Evolutionary conservation across 2,888 invertebrate species (phyloP), one percentile per base, ranked within the genome.

Genomic region (Molanna angustata): DNA sequence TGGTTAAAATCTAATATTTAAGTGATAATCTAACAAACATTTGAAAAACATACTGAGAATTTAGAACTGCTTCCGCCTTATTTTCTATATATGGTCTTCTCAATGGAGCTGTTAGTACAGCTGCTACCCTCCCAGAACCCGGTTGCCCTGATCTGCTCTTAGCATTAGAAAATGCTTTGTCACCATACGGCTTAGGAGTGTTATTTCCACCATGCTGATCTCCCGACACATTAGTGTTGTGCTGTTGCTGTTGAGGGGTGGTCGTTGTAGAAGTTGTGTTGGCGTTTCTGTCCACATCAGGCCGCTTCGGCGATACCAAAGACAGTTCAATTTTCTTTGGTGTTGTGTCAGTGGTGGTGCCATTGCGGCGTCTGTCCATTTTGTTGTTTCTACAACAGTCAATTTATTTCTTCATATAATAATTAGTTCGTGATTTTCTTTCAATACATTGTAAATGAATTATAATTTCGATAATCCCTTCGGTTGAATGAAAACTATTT

Each of bases 341-440:
- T 13, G 41, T 31, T 2, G 22, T 19, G n/a, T 44, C 43, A 2
- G 14, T 4, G 4, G 41, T 40, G 3, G 47, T 52, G 9, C 54
- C 54, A 14, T 56, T 56, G 32, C 50, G 42, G 2, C 56, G 53
- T 39, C 47, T 53, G 32, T 56, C 45, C 14, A 44, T 17, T 49
- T 4, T 48, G 37, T 17, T n/a, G n/a, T 52, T 56, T 19, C 56
- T 56, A 22, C 1, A 20, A 20, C 14, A 40, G 42, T 19, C 13
- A n/a, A n/a, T n/a, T n/a, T n/a, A n/a, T n/a, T n/a, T n/a, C n/a
- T n/a, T n/a, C n/a, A n/a, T n/a, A n/a, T n/a, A n/a, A n/a, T n/a
- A n/a, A n/a, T n/a, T n/a, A n/a, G n/a, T n/a, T n/a, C n/a, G n/a
- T n/a, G n/a, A n/a, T n/a, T n/a, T n/a, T n/a, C n/a, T n/a, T n/a